A percentile compares a stretch with the other conserved stretches of the same genome.
Conservation (phyloP, 1,140 invertebrate genomes). For the Grapholita molesta region DNA sequence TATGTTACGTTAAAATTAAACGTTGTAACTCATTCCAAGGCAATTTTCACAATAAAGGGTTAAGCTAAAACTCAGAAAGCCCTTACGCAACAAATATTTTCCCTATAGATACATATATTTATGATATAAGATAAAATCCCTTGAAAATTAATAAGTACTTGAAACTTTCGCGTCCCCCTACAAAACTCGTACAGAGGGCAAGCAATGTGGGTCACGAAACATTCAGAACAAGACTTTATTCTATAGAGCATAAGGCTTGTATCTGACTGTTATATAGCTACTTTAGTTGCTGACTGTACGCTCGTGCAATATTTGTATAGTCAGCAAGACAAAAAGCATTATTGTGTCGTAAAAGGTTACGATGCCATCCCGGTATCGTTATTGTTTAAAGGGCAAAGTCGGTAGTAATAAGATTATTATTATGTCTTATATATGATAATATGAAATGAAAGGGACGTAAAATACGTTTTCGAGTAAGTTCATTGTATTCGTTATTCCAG, state of each 20-base stretch:
- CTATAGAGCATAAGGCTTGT: neutral
- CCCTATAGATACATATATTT: neutral
- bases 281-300: neutral
- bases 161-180: neutral
- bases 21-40: too few relatives aligned
- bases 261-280: neutral
- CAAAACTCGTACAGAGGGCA: neutral
- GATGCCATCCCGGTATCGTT: constrained; percentile 34
- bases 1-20: too few relatives aligned
- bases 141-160: neutral
- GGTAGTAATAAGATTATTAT: constrained; percentile 7
- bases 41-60: too few relatives aligned
- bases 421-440: constrained; percentile 16
- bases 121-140: neutral
- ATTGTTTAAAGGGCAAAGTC: constrained; percentile 35
- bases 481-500: neutral
- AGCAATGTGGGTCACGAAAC: neutral
- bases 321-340: constrained; percentile 22
- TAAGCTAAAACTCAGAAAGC: too few relatives aligned
- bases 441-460: neutral
- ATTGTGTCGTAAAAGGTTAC: constrained; percentile 39
- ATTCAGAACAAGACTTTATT: neutral
- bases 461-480: neutral
- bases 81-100: too few relatives aligned
- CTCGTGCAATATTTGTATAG: constrained; percentile 23